phyloP scores from a whole-genome alignment of 1,140 invertebrate species.

The Zaprionus lachaisei region DNA sequence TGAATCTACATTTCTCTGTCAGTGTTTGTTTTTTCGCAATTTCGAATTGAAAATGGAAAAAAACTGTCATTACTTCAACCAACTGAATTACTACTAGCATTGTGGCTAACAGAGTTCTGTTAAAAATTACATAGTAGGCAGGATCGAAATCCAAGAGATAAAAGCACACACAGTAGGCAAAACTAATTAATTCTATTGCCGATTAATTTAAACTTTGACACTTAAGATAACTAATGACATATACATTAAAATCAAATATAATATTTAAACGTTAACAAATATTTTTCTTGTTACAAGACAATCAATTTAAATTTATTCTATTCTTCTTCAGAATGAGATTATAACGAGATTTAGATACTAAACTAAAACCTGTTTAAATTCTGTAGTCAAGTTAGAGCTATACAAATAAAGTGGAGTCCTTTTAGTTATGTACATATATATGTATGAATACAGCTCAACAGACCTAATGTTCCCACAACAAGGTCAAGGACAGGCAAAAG shows the following conservation, averaged over 20 bases:
- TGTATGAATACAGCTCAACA: not conserved
- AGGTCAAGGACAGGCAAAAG: slow-evolving; percentile 9
- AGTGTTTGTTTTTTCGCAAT: no score
- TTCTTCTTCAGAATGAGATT: not conserved
- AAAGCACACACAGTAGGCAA: no score
- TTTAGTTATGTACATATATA: no score
- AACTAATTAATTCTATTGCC: not conserved
- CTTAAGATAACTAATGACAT: not conserved
- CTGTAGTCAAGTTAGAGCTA: not conserved
- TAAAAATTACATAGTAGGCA: no score
- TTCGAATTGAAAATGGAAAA: no score
- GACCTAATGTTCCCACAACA: not conserved
- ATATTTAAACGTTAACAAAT: not conserved
- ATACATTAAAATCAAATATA: not conserved
- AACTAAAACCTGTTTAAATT: not conserved
- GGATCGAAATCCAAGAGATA: no score
- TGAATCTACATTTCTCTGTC: no score
- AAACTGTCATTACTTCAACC: no score
- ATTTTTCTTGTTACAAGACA: not conserved
- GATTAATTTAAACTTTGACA: not conserved
- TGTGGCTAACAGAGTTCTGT: no score
- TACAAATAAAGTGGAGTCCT: not conserved
- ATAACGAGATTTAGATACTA: not conserved
- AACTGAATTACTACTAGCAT: no score
- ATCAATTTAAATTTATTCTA: not conserved